phyloP scores from a whole-genome alignment of 2,113 vertebrate genomes.

The Malurus alboscapulatus region DNA sequence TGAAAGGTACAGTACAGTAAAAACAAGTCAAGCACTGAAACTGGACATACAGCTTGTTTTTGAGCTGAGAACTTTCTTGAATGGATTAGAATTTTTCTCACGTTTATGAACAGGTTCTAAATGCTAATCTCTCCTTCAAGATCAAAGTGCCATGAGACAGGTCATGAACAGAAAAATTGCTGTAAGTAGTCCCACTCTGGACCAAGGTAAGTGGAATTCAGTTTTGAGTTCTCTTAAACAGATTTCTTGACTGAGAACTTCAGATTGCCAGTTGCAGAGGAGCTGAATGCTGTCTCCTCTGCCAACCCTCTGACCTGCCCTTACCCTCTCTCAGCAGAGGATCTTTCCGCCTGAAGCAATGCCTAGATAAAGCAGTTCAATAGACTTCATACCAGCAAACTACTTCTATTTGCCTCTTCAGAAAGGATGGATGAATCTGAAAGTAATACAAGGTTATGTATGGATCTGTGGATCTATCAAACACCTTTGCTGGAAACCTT shows the following conservation, averaged over 20 bases:
- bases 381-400: background rate
- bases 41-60: background rate
- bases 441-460: background rate
- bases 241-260: background rate
- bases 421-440: background rate
- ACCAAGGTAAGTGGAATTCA: background rate
- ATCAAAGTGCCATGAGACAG: background rate
- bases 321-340: background rate
- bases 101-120: background rate
- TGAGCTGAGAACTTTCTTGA: background rate
- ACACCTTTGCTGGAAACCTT: background rate
- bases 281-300: background rate
- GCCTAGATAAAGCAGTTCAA: background rate
- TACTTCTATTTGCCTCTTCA: background rate
- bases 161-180: background rate
- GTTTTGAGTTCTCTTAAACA: background rate
- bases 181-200: background rate
- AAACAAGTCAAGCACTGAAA: background rate
- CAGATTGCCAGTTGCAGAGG: background rate
- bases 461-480: background rate
- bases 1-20: background rate
- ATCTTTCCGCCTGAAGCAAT: background rate
- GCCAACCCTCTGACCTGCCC: background rate
- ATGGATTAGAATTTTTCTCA: background rate
- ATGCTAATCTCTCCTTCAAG: background rate